Base-by-base conservation (phyloP, 2,797 vertebrate species). In the Channallabes apus region DNA sequence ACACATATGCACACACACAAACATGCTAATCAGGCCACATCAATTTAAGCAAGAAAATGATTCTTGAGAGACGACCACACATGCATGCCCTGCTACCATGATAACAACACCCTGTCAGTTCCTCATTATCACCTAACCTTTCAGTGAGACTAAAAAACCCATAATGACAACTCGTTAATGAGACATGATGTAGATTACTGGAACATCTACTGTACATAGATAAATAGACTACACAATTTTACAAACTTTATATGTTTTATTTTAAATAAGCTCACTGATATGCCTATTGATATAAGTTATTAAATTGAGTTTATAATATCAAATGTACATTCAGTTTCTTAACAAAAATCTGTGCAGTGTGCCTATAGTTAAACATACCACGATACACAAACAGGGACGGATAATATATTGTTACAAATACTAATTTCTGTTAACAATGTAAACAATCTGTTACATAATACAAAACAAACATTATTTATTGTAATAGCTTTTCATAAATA, bases 61-160 rank as follows among this genome's bases (percentile, higher is more conserved):
- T 82, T 67, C n/a, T 65, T 72, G 72, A 59, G 2, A 59, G 56
- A 20, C 2, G 54, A 51, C 51, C 61, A 72, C 59, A 76, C 11
- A 58, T 68, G 38, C 68, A 38, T 73, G 41, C 17, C 17, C 11
- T 71, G 32, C 59, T 75, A 78, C 83, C 41, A 84, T 22, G 11
- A 65, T 78, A 83, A 84, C 64, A 67, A 59, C 61, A 84, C 81
- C 77, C 69, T 81, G 75, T 83, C 65, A 64, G 56, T 46, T 79
- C 67, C 80, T 59, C 41, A 65, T 72, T 83, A 73, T 86, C 54
- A 68, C n/a, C n/a, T 20, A 35, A 83, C 22, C 11, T 20, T 29
- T 35, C 58, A 54, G 24, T 38, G 29, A 78, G 4, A 4, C 46
- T 12, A 51, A 51, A 51, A 46, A 51, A 51, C 46, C 46, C 46